Percentiles rank a stretch among this genome's conserved stretches.
These are phyloP conservation scores for Orbicella faveolata DNA, from an alignment of 64 coral and sea anemone species.

Conservation along the genomic window DNA sequence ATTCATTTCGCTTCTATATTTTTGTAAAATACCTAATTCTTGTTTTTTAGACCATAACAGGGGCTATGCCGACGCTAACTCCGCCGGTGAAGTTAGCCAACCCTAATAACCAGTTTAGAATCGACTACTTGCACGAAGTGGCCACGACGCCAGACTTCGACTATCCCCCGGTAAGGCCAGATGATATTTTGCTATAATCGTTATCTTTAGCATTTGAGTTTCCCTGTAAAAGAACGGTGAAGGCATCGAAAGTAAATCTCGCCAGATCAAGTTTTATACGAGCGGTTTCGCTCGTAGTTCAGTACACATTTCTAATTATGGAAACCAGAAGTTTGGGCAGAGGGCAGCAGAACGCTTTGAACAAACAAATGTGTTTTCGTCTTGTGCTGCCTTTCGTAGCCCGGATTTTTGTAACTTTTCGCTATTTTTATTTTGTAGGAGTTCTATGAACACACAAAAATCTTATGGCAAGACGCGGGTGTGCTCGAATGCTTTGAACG, in stretches of 20 bases:
- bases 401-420: conserved; percentile 73
- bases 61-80: conserved; percentile 95
- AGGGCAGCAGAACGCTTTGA: conserved; percentile 77
- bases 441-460: conserved; percentile 98
- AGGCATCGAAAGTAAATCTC: conserved; percentile 57
- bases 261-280: conserved; percentile 34
- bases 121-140: conserved; percentile 99
- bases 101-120: conserved; percentile 96
- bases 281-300: conserved; percentile 74
- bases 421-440: conserved; percentile 79
- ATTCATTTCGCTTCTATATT: conserved; percentile 76
- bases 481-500: conserved; percentile 99
- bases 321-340: conserved; percentile 58
- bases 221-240: conserved; percentile 50
- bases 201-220: conserved; percentile 59
- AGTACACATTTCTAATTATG: conserved; percentile 80
- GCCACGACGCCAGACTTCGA: conserved; percentile 99
- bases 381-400: conserved; percentile 71
- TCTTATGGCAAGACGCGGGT: conserved; percentile 98
- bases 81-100: conserved; percentile 97
- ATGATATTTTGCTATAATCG: conserved; percentile 74
- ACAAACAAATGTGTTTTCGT: conserved; percentile 95
- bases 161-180: conserved; percentile 95
- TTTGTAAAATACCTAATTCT: conserved; percentile 58
- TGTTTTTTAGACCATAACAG: conserved; percentile 98